Evolutionary conservation across 2,797 vertebrate genomes (phyloP).

Genomic region (Centroberyx gerrardi): DNA sequence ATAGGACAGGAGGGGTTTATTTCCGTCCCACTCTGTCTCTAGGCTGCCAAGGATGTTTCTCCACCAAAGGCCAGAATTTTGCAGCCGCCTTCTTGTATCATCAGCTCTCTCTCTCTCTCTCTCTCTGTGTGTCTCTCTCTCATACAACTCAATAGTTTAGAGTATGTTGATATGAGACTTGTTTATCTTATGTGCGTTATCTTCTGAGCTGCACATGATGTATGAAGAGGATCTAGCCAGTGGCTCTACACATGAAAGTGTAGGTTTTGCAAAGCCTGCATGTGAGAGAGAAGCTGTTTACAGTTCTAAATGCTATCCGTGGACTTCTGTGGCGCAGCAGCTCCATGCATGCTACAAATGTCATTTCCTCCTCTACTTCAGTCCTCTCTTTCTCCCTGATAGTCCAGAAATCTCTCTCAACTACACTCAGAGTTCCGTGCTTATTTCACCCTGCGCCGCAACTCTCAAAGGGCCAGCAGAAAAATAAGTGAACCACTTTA

Average conservation of each 20-base stretch:
- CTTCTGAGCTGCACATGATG: constrained; percentile 13
- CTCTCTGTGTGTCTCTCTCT: constrained; percentile 16
- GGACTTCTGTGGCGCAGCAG: constrained; percentile 24
- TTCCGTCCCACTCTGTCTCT: constrained; percentile 57
- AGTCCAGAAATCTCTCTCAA: constrained; percentile 43
- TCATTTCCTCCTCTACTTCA: constrained; percentile 4
- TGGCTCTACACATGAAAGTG: constrained; percentile 21
- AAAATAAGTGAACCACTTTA: constrained; percentile 62
- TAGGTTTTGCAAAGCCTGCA: constrained; percentile 22
- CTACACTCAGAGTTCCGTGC: background rate
- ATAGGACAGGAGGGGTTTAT: constrained; percentile 63
- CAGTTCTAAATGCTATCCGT: constrained; percentile 32
- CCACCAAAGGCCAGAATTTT: constrained; percentile 32
- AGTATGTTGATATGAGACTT: constrained; percentile 30
- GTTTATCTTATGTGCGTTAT: constrained; percentile 32
- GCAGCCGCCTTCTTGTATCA: constrained; percentile 5
- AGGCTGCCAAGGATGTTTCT: constrained; percentile 47
- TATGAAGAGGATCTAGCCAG: constrained; percentile 23
- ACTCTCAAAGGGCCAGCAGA: constrained; percentile 46
- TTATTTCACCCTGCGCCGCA: constrained; percentile 33
- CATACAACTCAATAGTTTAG: constrained; percentile 44
- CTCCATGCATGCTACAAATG: constrained; percentile 26
- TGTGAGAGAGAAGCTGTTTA: constrained; percentile 39
- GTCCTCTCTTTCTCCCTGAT: constrained; percentile 7
- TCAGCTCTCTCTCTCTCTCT: constrained; percentile 6